These are phyloP conservation scores for Glossosoma conforme DNA, from an alignment of 1,140 invertebrate genomes.

Conservation along the genomic window DNA sequence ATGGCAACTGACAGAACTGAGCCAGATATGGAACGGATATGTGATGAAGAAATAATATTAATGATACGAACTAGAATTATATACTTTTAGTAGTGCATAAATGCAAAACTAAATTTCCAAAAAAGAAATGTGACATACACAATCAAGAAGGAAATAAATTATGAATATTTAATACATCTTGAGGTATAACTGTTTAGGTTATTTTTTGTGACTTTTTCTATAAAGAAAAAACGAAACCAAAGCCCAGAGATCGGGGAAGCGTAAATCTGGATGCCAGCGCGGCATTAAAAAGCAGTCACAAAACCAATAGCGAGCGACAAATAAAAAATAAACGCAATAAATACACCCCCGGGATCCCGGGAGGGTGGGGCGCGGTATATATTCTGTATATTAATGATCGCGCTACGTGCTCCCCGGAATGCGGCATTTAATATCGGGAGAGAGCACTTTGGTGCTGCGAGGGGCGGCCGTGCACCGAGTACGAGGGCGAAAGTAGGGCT, in stretches of 20 bases:
- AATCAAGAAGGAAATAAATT: too few species aligned
- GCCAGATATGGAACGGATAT: too few species aligned
- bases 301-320: constrained; percentile 14
- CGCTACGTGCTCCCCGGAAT: constrained; percentile 28
- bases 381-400: constrained; percentile 32
- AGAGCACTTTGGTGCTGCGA: constrained; percentile 19
- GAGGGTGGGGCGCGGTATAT: constrained; percentile 14
- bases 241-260: constrained; percentile 7
- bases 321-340: constrained; percentile 24
- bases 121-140: too few species aligned
- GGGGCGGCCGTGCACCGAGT: neutral
- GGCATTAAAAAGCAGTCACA: constrained; percentile 15
- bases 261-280: constrained; percentile 15
- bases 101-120: too few species aligned
- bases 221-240: constrained; percentile 1
- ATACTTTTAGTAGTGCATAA: too few species aligned
- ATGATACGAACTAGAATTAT: too few species aligned
- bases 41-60: too few species aligned
- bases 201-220: too few species aligned
- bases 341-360: constrained; percentile 11
- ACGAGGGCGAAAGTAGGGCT: constrained; percentile 6
- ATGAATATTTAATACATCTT: too few species aligned
- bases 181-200: too few species aligned
- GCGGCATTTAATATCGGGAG: constrained; percentile 32
- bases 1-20: too few species aligned